Evolutionary conservation across 2,797 vertebrate genomes (phyloP), one percentile per base, ranked within the genome.

Genomic region (Nyctalus aviator): DNA sequence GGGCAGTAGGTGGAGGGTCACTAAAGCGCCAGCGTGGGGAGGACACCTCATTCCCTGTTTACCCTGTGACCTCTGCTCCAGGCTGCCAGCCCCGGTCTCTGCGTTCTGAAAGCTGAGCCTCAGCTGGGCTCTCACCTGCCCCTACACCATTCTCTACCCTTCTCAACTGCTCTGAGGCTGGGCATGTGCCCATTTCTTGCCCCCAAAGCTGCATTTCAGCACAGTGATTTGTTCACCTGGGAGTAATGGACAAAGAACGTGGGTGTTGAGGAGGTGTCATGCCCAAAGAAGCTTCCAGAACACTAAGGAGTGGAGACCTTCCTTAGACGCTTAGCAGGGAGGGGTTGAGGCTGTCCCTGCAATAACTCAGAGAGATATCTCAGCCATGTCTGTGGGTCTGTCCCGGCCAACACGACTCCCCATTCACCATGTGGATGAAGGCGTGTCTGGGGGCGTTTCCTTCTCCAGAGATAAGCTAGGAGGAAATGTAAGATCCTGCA

Each of bases 111-210:
- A 27, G 32, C 73, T 25, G 50, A 37, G 32, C 55, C 48, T 83
- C 64, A 4, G n/a, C 27, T 18, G 44, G 64, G 8, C n/a, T 37
- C 2, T 0, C 2, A 2, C 59, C 62, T 27, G 57, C 50, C 71
- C 37, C 8, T 25, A 6, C n/a, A 18, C 32, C 32, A 0, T 5
- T 37, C 32, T 0, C 32, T 2, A 4, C 23, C 5, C 8, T 30
- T 15, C 55, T 44, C 41, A 48, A 25, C 82, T 59, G 73, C 84
- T 35, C n/a, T 53, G 41, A 30, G n/a, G 6, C 4, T 4, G 23
- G 44, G 25, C 7, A 6, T 0, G 1, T 23, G 9, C 2, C 30
- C 4, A 2, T n/a, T n/a, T 46, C 62, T 75, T 18, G 48, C 5
- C 25, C 69, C 35, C 23, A 30, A 27, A 0, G 1, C 48, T 32